Base-by-base conservation (phyloP, 2,888 invertebrate genomes). In the Cinara cedri region DNA sequence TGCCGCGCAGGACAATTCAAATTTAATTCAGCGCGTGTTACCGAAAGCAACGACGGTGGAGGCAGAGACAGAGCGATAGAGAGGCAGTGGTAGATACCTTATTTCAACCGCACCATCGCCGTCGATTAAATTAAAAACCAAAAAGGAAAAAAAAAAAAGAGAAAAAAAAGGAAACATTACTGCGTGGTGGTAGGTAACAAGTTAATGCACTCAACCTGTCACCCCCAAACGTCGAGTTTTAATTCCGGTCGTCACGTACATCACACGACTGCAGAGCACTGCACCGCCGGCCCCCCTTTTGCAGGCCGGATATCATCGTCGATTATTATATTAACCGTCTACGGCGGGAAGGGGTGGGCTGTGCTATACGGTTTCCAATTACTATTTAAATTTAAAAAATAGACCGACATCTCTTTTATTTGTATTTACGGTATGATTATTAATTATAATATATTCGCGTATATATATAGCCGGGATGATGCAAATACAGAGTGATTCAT, bases 141-240 rank as follows among this genome's bases (percentile, higher is more conserved):
- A 54, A 34, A 34, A 34, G 6, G 6, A 34, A 34, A 34, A 34
- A 34, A 34, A 34, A 34, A 34, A 34, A 34, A 6, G 6, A 34
- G 6, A 74, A 26, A 63, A 63, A 74, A 63, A 63, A 34, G 49
- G 51, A 63, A 63, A 62, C 60, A 34, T 74, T 62, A 55, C 42
- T 3, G 1, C 72, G 49, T 14, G 44, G 42, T 42, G 14, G 44
- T 19, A n/a, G n/a, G 55, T 44, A 26, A 76, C 75, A 66, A 66
- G 75, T 66, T 66, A 66, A 76, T 76, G 75, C 75, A 76, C 75
- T 76, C 66, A 66, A 76, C 24, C 75, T 76, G 75, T 76, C 75
- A 46, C 63, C 8, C 10, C 34, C 0, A 14, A 14, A 26, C 10
- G 72, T 72, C 75, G 51, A 76, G 55, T 65, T 63, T 63, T 63